A percentile compares a stretch with the other conserved stretches of the same genome.
phyloP scores from a whole-genome alignment of 37 sponge, comb jelly and placozoan species.

The Trichoplax adhaerens region DNA sequence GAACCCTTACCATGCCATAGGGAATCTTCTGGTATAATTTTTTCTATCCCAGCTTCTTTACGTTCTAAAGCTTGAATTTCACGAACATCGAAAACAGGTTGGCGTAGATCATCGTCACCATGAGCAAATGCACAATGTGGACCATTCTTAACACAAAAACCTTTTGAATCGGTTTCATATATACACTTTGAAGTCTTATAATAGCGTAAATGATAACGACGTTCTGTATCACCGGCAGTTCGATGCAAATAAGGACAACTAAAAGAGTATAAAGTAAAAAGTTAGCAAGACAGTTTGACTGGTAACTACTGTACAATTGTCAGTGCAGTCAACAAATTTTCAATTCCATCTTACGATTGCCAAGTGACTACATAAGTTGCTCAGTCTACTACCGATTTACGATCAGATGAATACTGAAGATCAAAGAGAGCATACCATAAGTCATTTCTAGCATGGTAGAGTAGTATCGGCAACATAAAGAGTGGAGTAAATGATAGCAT shows the following conservation, averaged over 20 bases:
- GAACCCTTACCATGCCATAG: slow-evolving; percentile 62
- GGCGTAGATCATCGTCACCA: slow-evolving; percentile 64
- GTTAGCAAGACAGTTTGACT: background rate
- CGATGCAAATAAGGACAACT: slow-evolving; percentile 87
- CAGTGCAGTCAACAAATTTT: no score
- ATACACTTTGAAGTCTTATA: slow-evolving; percentile 94
- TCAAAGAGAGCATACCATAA: no score
- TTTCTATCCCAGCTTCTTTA: slow-evolving; percentile 35
- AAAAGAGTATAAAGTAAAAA: slow-evolving; percentile 7
- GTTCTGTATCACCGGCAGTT: slow-evolving; percentile 90
- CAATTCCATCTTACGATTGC: no score
- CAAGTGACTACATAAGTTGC: no score
- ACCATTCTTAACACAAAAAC: slow-evolving; percentile 89
- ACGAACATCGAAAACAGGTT: slow-evolving; percentile 63
- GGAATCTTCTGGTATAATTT: slow-evolving; percentile 45
- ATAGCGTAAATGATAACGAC: slow-evolving; percentile 82
- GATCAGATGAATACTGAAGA: no score
- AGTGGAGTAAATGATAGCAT: no score
- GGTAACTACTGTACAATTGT: background rate
- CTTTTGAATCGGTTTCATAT: slow-evolving; percentile 83
- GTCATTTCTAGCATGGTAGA: no score
- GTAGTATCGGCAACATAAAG: no score
- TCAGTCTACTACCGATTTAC: no score
- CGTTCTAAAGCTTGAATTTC: slow-evolving; percentile 35
- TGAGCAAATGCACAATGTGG: slow-evolving; percentile 96